Percentiles rank a stretch among this genome's conserved stretches.
Conservation (phyloP, 2,113 vertebrate species). For the Xyliphius kryptos region DNA sequence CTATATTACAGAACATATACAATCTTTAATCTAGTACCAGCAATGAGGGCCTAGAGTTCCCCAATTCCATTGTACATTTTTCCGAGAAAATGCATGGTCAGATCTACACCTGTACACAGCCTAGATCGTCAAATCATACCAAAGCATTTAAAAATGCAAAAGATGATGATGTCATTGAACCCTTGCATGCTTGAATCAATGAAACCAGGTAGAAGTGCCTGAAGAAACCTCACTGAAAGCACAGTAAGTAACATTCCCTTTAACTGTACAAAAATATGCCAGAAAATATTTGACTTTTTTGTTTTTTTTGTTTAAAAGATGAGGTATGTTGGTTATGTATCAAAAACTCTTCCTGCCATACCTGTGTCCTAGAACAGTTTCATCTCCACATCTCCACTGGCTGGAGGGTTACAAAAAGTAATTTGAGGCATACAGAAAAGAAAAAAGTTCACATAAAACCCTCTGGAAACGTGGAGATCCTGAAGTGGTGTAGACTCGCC, state of each 20-base stretch:
- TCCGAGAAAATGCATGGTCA: no score
- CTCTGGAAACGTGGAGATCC: conserved; percentile 64
- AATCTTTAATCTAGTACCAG: conserved; percentile 84
- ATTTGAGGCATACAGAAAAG: conserved; percentile 78
- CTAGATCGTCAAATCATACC: conserved; percentile 76
- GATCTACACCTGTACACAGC: conserved; percentile 87
- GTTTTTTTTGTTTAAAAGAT: conserved; percentile 89
- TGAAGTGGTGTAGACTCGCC: conserved; percentile 77
- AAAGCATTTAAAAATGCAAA: conserved; percentile 82
- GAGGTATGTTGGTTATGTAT: conserved; percentile 91
- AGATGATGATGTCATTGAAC: conserved; percentile 65
- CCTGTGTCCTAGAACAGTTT: conserved; percentile 75
- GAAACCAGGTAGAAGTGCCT: conserved; percentile 86
- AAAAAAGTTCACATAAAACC: conserved; percentile 72
- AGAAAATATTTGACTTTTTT: conserved; percentile 91
- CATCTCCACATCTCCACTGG: conserved; percentile 59
- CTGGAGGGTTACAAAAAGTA: conserved; percentile 81
- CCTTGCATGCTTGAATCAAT: conserved; percentile 82
- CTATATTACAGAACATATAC: conserved; percentile 94
- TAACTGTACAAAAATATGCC: conserved; percentile 97
- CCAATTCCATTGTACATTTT: conserved; percentile 63
- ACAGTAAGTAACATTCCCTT: conserved; percentile 89
- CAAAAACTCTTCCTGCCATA: conserved; percentile 85
- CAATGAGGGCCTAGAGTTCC: conserved; percentile 78
- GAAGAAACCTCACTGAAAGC: conserved; percentile 77